Base-by-base conservation (phyloP, 2,888 invertebrate genomes). In the Athalia rosae region DNA sequence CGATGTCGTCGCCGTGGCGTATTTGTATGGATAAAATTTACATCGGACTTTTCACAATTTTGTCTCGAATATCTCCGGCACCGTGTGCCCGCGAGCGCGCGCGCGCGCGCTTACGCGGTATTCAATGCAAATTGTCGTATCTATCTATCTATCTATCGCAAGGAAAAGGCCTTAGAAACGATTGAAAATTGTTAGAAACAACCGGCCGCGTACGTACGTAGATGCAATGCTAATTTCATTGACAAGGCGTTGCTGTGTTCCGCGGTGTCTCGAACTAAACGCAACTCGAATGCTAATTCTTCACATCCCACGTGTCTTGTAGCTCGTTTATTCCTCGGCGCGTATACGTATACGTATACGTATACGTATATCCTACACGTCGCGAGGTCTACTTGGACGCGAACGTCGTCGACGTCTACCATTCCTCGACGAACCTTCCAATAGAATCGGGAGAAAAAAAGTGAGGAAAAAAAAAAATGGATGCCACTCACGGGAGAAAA, bases 151-250 rank as follows among this genome's bases (percentile, higher is more conserved):
- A 71, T 71, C 71, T 58, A 71, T 71, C 67, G 56, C 41, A 71
- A 43, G 43, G 71, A 45, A 53, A 71, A 58, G 71, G 15, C 56
- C 58, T 67, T 48, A 48, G 66, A 62, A 74, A 74, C 61, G 59
- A 74, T 74, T 62, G 74, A 62, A 74, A 61, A 62, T 62, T 61
- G 50, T 56, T 74, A 4, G 28, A 74, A 74, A 48, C 28, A 50
- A 61, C 74, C 48, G 48, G 15, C 11, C 41, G 48, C 41, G n/a
- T 61, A 48, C 41, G n/a, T 61, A 48, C 74, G 74, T 61, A 74
- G 74, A 61, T 61, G 47, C 74, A 74, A 74, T 74, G 74, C 61
- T 74, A 74, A 74, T 74, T 74, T 74, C 74, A 74, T 74, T 74
- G 59, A 74, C 74, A 74, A 74, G 61, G 74, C 74, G 59, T 74